A percentile compares a stretch with the other conserved stretches of the same genome.
Evolutionary conservation across 2,113 vertebrate species (phyloP).

Genomic region (Macquaria australasica): DNA sequence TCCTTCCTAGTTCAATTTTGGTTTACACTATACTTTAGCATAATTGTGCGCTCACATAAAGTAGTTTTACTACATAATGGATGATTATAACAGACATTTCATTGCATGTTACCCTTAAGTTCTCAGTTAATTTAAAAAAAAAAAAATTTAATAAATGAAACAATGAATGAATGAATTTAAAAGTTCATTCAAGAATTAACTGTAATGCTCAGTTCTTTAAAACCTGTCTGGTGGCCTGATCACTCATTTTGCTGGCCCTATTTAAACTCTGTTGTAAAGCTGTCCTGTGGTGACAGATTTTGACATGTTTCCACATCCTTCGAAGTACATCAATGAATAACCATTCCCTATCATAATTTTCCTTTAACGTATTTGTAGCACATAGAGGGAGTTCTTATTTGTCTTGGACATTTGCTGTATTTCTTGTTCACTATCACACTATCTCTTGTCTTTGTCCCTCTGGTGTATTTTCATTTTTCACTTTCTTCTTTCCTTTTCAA

Average conservation of each 20-base stretch:
- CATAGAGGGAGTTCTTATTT: not conserved
- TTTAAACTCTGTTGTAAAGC: not conserved
- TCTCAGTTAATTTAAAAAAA: too few species aligned
- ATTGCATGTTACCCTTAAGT: not conserved
- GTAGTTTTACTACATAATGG: not conserved
- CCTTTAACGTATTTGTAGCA: not conserved
- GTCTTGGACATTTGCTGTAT: not conserved
- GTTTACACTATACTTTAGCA: not conserved
- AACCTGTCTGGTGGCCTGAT: not conserved
- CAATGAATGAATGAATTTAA: not conserved
- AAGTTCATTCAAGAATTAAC: not conserved
- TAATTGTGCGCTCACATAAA: not conserved
- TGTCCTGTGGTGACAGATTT: not conserved
- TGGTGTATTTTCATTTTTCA: conserved; percentile 52
- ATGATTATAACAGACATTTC: not conserved
- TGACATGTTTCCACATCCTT: not conserved
- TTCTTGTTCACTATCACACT: conserved; percentile 20
- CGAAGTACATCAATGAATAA: not conserved
- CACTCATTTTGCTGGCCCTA: not conserved
- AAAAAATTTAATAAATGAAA: too few species aligned
- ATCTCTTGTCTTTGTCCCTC: conserved; percentile 34
- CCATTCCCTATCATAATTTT: not conserved
- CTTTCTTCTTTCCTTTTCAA: conserved; percentile 56
- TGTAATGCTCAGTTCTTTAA: not conserved
- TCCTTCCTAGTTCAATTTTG: not conserved